Conservation (phyloP, 2,888 invertebrate species). For the Drosophila setosimentum region DNA sequence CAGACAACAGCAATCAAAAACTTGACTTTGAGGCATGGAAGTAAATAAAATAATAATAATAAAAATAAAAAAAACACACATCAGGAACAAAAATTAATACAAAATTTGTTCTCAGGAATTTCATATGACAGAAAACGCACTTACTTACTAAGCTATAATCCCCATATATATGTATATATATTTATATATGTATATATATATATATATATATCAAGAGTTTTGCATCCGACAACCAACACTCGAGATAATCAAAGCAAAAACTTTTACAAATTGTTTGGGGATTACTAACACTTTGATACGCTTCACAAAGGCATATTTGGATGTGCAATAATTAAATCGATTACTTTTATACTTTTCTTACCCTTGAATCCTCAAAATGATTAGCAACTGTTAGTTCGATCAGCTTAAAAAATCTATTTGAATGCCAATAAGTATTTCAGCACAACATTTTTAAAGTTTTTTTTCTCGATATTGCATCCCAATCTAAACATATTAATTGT, state of each 20-base stretch:
- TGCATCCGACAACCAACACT: constrained; percentile 31
- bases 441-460: neutral
- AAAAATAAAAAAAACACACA: constrained; percentile 23
- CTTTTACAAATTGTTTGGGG: neutral
- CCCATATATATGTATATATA: constrained; percentile 9
- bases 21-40: constrained; percentile 65
- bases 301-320: neutral
- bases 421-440: neutral
- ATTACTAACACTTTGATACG: constrained; percentile 2
- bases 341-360: neutral
- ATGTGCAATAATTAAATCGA: neutral
- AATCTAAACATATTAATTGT: neutral
- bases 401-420: neutral
- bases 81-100: constrained; percentile 59
- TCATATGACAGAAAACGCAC: constrained; percentile 59
- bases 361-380: neutral
- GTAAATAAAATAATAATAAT: constrained; percentile 24
- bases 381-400: too few relatives aligned
- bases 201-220: constrained; percentile 43
- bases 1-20: constrained; percentile 29
- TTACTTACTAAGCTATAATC: constrained; percentile 47
- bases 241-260: constrained; percentile 22
- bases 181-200: neutral
- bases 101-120: constrained; percentile 70
- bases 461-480: neutral